These are phyloP conservation scores for Sylvicola fuscatus DNA, from an alignment of 2,888 invertebrate species.

Conservation along the genomic window DNA sequence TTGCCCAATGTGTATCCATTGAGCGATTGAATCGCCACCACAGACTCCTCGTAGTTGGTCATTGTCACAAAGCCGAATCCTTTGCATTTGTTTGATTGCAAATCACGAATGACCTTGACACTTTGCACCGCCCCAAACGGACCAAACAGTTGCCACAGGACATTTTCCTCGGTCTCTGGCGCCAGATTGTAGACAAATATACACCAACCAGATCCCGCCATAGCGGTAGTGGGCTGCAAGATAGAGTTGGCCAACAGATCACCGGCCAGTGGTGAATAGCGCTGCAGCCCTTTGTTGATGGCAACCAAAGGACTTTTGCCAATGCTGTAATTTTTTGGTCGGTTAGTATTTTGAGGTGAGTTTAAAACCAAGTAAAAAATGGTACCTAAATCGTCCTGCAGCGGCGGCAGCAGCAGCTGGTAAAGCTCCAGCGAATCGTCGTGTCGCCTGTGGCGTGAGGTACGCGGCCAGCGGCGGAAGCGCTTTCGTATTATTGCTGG, in stretches of 20 bases:
- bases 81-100: constrained; percentile 92
- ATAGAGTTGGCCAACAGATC: constrained; percentile 56
- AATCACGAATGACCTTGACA: constrained; percentile 91
- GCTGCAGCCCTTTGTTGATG: constrained; percentile 16
- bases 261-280: constrained; percentile 74
- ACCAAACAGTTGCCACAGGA: constrained; percentile 91
- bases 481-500: constrained; percentile 58
- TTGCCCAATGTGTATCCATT: constrained; percentile 92
- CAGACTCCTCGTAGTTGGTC: constrained; percentile 95
- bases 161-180: constrained; percentile 89
- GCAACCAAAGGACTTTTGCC: constrained; percentile 15
- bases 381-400: constrained; percentile 23
- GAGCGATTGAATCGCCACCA: constrained; percentile 87
- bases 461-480: constrained; percentile 67
- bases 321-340: too few species aligned
- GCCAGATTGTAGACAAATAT: constrained; percentile 93
- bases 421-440: constrained; percentile 47
- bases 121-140: constrained; percentile 96
- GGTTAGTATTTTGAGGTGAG: too few species aligned
- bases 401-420: constrained; percentile 9
- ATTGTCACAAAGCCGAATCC: constrained; percentile 97
- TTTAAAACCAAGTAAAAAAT: too few species aligned
- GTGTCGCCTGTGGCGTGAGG: constrained; percentile 58
- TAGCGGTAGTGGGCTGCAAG: constrained; percentile 57
- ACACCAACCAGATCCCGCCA: constrained; percentile 57